Evolutionary conservation across 2,888 invertebrate genomes (phyloP), one percentile per base, ranked within the genome.

Genomic region (Conistra vaccinii): DNA sequence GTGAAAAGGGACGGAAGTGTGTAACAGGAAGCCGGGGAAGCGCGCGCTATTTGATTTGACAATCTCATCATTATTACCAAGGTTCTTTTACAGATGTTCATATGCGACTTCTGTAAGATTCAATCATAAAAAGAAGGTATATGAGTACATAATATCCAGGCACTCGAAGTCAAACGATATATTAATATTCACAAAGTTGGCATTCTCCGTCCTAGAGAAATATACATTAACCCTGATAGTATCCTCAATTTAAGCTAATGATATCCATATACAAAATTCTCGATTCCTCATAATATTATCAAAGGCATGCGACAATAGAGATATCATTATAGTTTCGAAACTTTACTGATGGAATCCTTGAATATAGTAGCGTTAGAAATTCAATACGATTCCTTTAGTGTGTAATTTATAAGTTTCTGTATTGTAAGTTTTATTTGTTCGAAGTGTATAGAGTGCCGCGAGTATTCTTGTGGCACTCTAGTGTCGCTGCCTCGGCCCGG

Each of bases 291-390:
- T 57, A 17, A 48, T 51, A 73, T 51, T 39, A 75, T 45, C 29
- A 69, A 73, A 69, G 45, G 39, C n/a, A n/a, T 71, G 32, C n/a
- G 67, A 32, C 29, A 73, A 66, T 61, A 78, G n/a, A 78, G 23
- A 62, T 57, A 35, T n/a, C n/a, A n/a, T n/a, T 58, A 29, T 58
- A 29, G 51, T 63, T 73, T 39, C 6, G 12, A 68, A 73, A 58
- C 57, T 73, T 32, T 42, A 45, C 51, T 51, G 17, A 51, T 23
- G 6, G 14, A 55, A 12, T 32, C n/a, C 4, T 45, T 65, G 26
- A 71, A 32, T 65, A 17, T 17, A 53, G n/a, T n/a, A n/a, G n/a
- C n/a, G n/a, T 68, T 57, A 17, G 48, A 61, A 12, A 62, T 55
- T 62, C 32, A 62, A 32, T 42, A 51, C 42, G 26, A 69, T n/a